These are phyloP conservation scores for Calameuta idolon DNA, from an alignment of 2,888 invertebrate species.

Conservation along the genomic window DNA sequence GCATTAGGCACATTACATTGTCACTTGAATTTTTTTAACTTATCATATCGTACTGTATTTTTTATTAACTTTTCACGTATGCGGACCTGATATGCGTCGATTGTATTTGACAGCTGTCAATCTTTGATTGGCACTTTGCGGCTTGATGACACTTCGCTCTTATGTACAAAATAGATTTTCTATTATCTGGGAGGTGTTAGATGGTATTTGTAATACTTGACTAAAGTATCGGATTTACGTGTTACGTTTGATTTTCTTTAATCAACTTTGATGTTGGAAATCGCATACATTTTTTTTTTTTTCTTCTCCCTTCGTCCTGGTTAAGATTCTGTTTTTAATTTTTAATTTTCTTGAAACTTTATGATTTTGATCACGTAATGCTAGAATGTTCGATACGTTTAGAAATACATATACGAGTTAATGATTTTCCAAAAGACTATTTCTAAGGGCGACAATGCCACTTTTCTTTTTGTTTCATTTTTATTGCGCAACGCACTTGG, in stretches of 20 bases:
- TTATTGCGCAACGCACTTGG: not conserved
- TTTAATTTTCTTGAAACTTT: not conserved
- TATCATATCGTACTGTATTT: too few species aligned
- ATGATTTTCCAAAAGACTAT: not conserved
- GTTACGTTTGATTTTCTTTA: not conserved
- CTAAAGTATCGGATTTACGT: not conserved
- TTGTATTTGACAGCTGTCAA: not conserved
- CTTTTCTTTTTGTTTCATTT: not conserved
- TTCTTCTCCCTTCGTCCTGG: too few species aligned
- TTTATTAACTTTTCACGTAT: not conserved
- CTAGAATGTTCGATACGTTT: not conserved
- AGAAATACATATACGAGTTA: not conserved
- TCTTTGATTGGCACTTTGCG: conserved; percentile 5
- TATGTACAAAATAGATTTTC: not conserved
- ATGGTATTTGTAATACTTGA: conserved; percentile 18
- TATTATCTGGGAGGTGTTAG: conserved; percentile 31
- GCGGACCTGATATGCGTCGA: not conserved
- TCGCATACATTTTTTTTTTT: not conserved
- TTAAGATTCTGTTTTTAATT: not conserved
- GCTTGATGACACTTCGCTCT: not conserved
- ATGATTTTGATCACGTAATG: not conserved
- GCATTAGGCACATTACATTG: not conserved
- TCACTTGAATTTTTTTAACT: too few species aligned
- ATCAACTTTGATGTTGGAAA: not conserved
- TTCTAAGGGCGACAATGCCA: not conserved